These are phyloP conservation scores for Pygocentrus nattereri DNA, from an alignment of 2,797 vertebrate genomes.

Conservation along the genomic window DNA sequence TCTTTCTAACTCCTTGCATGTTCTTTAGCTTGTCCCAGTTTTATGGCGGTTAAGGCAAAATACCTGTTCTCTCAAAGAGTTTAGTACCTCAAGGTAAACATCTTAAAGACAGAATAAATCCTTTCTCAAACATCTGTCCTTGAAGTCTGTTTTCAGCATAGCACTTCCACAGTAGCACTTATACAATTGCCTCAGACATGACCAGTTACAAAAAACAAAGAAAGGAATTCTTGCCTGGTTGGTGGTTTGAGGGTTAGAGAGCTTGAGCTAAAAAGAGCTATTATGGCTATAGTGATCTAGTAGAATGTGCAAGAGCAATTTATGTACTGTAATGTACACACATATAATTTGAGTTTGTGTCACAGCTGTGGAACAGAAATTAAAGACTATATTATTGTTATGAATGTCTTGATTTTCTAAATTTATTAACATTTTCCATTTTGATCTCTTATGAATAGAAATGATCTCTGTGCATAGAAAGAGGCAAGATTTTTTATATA, in stretches of 20 bases:
- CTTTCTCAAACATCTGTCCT: neutral
- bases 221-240: no score
- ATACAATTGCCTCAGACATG: neutral
- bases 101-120: neutral
- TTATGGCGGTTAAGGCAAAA: slow-evolving; percentile 2
- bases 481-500: no score
- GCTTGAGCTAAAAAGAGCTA: neutral
- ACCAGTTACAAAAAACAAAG: neutral
- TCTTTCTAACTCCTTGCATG: neutral
- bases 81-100: neutral
- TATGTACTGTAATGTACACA: slow-evolving; percentile 47
- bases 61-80: neutral
- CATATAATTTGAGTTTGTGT: slow-evolving; percentile 60
- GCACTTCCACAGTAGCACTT: neutral
- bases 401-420: slow-evolving; percentile 24
- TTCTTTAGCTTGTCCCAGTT: slow-evolving; percentile 22
- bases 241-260: neutral
- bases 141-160: neutral
- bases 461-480: no score
- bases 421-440: no score
- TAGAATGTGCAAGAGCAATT: slow-evolving; percentile 49
- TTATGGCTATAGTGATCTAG: slow-evolving; percentile 22
- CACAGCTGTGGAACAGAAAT: slow-evolving; percentile 71
- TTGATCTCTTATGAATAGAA: no score
- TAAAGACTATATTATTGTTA: slow-evolving; percentile 65